Conservation (phyloP, 2,888 invertebrate species). For the Ellobium chinense region DNA sequence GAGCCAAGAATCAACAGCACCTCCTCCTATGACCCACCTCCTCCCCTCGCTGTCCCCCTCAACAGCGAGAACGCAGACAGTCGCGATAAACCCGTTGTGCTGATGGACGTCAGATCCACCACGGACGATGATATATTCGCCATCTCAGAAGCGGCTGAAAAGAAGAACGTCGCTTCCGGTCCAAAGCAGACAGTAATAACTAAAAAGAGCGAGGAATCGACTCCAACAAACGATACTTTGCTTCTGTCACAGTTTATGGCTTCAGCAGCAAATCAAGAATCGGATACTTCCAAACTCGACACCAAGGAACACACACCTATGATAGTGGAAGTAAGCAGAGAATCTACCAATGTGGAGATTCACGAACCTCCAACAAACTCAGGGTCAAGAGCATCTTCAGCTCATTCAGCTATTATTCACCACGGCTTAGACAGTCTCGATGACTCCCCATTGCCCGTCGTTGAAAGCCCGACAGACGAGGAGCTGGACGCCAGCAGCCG, state of each 20-base stretch:
- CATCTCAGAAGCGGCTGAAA: neutral
- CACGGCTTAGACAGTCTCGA: neutral
- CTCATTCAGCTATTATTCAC: neutral
- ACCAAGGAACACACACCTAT: no score
- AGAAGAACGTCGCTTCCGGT: neutral
- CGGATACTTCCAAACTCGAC: no score
- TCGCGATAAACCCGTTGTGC: neutral
- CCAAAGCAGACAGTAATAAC: no score
- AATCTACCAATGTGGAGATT: neutral
- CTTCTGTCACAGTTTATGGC: neutral
- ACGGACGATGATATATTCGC: neutral
- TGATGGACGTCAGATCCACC: neutral
- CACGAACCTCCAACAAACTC: no score
- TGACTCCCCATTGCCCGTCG: neutral
- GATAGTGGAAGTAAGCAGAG: no score
- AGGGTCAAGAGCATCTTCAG: neutral
- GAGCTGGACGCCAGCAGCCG: neutral
- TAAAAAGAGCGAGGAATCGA: neutral
- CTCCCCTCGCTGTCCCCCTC: neutral
- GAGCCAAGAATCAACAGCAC: neutral
- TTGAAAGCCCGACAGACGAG: neutral
- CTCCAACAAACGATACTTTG: neutral
- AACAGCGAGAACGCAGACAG: neutral
- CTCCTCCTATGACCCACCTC: neutral
- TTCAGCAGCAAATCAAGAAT: no score